Percentiles rank a stretch among this genome's conserved stretches.
Conservation (phyloP, 2,797 vertebrate species). For the Steatocranus sp. region DNA sequence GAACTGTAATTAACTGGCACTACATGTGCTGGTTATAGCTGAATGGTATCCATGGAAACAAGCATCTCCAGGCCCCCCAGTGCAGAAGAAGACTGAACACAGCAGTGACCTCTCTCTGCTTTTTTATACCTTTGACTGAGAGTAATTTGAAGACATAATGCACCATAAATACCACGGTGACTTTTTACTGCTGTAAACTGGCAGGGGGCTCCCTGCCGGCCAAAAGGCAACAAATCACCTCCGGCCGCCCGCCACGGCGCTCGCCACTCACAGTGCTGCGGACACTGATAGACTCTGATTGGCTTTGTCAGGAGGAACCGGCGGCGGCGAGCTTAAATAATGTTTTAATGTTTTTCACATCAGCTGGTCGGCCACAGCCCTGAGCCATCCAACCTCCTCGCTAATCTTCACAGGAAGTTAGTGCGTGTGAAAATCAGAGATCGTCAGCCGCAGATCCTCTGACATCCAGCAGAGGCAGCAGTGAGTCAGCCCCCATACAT, state of each 20-base stretch:
- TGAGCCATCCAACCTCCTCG: not conserved
- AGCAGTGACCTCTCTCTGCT: not conserved
- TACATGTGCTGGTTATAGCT: not conserved
- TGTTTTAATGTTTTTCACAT: not conserved
- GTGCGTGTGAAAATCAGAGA: not conserved
- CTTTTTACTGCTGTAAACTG: not conserved
- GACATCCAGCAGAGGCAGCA: not conserved
- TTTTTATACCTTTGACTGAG: not conserved
- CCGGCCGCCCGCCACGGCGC: not conserved
- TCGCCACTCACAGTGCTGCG: not conserved
- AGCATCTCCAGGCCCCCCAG: not conserved
- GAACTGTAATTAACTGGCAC: not conserved
- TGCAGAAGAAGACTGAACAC: not conserved
- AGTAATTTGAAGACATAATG: not conserved
- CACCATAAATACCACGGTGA: not conserved
- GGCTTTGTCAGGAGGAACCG: not conserved
- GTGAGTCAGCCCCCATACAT: not conserved
- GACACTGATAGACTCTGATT: not conserved
- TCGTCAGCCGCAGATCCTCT: not conserved
- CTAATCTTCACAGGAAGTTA: not conserved
- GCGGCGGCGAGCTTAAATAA: not conserved
- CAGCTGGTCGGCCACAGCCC: not conserved
- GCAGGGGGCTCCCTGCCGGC: not conserved
- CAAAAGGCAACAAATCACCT: not conserved
- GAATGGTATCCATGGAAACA: conserved; percentile 34